phyloP scores from a whole-genome alignment of 92 coral and sea anemone species.

The Pocillopora grandis region DNA sequence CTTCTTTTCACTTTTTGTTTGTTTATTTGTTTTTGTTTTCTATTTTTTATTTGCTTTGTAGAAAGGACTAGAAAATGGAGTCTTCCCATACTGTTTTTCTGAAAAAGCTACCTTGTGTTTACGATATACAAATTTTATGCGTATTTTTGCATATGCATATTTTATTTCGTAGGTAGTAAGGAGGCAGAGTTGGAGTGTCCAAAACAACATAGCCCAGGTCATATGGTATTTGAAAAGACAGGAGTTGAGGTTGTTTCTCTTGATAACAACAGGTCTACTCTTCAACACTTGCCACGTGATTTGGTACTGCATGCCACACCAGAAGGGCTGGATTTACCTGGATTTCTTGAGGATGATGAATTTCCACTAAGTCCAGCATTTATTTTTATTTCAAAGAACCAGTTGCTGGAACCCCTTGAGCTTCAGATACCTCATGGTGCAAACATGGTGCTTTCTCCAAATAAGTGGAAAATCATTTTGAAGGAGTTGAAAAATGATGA shows the following conservation, averaged over 20 bases:
- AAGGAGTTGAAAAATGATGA: conserved; percentile 6
- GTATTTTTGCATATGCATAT: background rate
- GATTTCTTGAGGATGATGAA: conserved; percentile 7
- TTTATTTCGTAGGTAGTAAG: background rate
- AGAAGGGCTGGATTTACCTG: background rate
- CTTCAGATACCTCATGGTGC: conserved; percentile 24
- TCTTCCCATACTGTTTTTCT: too few species aligned
- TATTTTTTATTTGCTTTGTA: too few species aligned
- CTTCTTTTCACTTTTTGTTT: too few species aligned
- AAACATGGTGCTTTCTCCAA: background rate
- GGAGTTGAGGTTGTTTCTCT: conserved; percentile 23
- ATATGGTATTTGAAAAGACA: conserved; percentile 21
- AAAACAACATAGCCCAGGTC: background rate
- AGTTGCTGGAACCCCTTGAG: background rate
- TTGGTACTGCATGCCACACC: background rate
- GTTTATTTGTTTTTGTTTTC: too few species aligned
- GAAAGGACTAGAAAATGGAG: too few species aligned
- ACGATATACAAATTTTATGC: background rate
- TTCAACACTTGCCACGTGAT: background rate
- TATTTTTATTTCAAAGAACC: background rate
- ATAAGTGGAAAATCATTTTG: conserved; percentile 5
- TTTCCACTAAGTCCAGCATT: conserved; percentile 5
- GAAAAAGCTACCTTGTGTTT: too few species aligned
- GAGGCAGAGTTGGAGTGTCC: background rate
- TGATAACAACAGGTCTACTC: background rate